Conservation (phyloP, 2,888 invertebrate genomes). For the Idaea biselata region DNA sequence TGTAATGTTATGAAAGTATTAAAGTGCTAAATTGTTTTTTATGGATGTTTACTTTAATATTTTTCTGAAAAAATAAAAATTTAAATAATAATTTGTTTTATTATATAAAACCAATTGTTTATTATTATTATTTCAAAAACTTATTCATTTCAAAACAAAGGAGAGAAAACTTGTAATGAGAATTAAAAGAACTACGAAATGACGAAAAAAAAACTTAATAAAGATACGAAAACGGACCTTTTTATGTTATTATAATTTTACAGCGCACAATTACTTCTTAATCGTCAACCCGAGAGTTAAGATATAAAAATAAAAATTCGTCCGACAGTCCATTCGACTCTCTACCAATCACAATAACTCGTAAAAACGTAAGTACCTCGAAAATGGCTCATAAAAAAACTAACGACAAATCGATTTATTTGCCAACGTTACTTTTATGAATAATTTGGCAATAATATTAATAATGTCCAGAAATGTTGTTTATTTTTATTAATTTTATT, state of each 20-base stretch:
- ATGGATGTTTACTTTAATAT: no score
- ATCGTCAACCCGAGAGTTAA: background rate
- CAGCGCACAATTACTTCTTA: slow-evolving; percentile 3
- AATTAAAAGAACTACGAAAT: no score
- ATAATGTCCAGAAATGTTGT: slow-evolving; percentile 31
- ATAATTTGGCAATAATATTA: slow-evolving; percentile 39
- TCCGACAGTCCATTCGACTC: slow-evolving; percentile 13
- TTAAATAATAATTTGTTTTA: no score
- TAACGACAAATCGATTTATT: slow-evolving; percentile 9
- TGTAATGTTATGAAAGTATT: no score
- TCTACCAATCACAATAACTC: slow-evolving; percentile 1
- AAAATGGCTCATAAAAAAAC: slow-evolving; percentile 2
- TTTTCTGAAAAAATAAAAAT: no score
- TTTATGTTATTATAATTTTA: slow-evolving; percentile 18
- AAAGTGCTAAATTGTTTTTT: no score
- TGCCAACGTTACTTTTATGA: slow-evolving; percentile 27
- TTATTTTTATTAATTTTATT: slow-evolving; percentile 43
- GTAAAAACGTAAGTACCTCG: background rate
- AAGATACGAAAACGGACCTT: no score
- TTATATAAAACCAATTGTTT: no score
- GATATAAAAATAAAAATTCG: slow-evolving; percentile 19
- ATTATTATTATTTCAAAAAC: no score
- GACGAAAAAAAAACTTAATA: no score
- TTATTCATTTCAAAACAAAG: no score
- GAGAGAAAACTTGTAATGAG: no score